Conservation (phyloP, 2,797 vertebrate species). For the Tiaroga cobitis region DNA sequence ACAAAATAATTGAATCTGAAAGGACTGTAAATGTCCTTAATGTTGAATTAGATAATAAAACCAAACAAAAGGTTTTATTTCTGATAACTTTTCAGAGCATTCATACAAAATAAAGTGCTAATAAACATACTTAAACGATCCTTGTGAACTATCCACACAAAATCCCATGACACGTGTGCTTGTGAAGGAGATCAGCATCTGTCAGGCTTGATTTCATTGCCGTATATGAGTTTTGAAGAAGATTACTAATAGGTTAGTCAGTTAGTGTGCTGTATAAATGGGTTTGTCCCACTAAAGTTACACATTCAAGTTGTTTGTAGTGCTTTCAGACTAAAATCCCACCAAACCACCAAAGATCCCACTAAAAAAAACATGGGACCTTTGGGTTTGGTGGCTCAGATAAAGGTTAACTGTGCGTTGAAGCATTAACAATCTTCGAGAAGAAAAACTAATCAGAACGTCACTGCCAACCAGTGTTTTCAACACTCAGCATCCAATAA, state of each 20-base stretch:
- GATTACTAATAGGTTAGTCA: not conserved
- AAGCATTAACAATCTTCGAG: not conserved
- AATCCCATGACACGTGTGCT: not conserved
- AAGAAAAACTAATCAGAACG: not conserved
- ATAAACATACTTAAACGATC: constrained; percentile 44
- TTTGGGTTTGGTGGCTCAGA: not conserved
- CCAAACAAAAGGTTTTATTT: not conserved
- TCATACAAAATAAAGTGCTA: constrained; percentile 58
- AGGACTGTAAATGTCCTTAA: not conserved
- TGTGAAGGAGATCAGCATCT: not conserved
- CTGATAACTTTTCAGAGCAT: constrained; percentile 12
- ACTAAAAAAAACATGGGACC: not conserved
- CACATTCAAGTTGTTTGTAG: constrained; percentile 56
- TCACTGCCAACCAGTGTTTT: no score
- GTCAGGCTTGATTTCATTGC: not conserved
- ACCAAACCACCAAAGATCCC: constrained; percentile 30
- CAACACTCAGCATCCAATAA: not conserved
- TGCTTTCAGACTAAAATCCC: constrained; percentile 37
- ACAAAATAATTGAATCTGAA: not conserved
- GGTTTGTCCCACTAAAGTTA: constrained; percentile 13
- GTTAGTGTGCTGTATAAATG: not conserved
- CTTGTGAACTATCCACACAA: constrained; percentile 22
- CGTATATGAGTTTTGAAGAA: not conserved
- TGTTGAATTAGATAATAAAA: not conserved
- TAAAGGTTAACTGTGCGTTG: not conserved